Percentiles rank a stretch among this genome's conserved stretches.
Conservation (phyloP, 2,888 invertebrate genomes). For the Drosophila planitibia region DNA sequence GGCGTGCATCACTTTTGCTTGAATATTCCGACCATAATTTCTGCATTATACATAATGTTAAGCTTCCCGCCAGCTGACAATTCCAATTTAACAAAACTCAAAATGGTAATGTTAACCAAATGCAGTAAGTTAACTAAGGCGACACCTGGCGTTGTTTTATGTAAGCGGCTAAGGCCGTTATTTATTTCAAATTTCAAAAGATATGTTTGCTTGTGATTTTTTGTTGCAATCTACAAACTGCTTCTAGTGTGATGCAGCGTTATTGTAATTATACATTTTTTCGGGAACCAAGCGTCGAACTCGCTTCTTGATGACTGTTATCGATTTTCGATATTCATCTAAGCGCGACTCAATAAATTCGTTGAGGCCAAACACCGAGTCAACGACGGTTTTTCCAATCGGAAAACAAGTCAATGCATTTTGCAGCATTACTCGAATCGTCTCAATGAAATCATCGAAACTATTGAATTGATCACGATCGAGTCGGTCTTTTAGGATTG, state of each 20-base stretch:
- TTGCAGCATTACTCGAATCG: conserved; percentile 36
- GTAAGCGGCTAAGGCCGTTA: not conserved
- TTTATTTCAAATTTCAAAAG: not conserved
- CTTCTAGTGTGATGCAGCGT: not conserved
- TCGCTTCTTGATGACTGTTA: not conserved
- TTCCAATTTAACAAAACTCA: not conserved
- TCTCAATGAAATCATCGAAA: conserved; percentile 33
- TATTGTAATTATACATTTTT: not conserved
- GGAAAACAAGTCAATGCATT: conserved; percentile 35
- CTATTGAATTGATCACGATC: not conserved
- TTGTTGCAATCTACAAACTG: not conserved
- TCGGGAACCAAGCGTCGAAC: not conserved
- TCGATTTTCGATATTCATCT: not conserved
- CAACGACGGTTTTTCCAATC: not conserved
- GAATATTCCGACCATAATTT: not conserved
- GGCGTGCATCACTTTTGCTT: not conserved
- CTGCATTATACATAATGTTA: not conserved
- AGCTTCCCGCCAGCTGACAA: not conserved
- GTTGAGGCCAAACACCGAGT: conserved; percentile 7
- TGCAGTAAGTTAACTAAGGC: not conserved
- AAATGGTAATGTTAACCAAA: not conserved
- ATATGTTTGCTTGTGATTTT: not conserved
- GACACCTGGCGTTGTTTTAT: conserved; percentile 13
- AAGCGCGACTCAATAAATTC: not conserved
- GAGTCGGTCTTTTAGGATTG: conserved; percentile 5